phyloP scores from a whole-genome alignment of 2,113 vertebrate species.

The Acanthisitta chloris region DNA sequence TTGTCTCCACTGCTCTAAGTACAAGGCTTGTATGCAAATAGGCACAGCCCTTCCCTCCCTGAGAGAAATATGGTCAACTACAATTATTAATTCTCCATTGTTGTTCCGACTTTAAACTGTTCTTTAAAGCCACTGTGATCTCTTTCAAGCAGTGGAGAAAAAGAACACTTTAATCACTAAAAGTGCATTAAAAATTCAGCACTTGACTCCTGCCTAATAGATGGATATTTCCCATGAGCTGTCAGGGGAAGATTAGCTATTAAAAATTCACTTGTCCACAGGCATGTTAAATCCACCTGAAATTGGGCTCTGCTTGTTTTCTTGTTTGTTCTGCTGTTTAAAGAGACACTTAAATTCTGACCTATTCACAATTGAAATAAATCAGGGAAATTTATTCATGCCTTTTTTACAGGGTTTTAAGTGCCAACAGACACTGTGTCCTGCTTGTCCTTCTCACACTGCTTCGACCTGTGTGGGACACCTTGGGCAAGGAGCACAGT shows the following conservation, averaged over 20 bases:
- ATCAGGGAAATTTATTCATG: background rate
- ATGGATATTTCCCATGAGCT: constrained; percentile 55
- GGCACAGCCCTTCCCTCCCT: background rate
- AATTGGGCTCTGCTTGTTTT: constrained; percentile 7
- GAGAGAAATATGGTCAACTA: background rate
- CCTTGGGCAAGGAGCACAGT: rapidly evolving
- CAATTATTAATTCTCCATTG: constrained; percentile 40
- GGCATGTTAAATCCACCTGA: constrained; percentile 34
- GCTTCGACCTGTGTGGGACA: rapidly evolving
- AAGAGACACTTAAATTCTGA: background rate
- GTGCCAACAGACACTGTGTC: background rate
- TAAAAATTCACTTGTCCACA: constrained; percentile 61
- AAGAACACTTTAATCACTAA: constrained; percentile 43
- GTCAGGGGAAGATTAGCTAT: constrained; percentile 46
- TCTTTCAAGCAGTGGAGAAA: constrained; percentile 35
- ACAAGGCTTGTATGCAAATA: background rate
- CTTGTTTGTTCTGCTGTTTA: background rate
- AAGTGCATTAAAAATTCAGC: constrained; percentile 65
- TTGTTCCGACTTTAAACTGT: constrained; percentile 31
- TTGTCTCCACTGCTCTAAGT: background rate
- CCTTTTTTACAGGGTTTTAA: background rate
- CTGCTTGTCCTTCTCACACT: background rate
- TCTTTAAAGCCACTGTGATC: constrained; percentile 46
- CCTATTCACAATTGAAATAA: background rate
- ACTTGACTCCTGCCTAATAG: constrained; percentile 59